These are phyloP conservation scores for Tauraco hartlaubi DNA, from an alignment of 2,797 vertebrate species.

Conservation along the genomic window DNA sequence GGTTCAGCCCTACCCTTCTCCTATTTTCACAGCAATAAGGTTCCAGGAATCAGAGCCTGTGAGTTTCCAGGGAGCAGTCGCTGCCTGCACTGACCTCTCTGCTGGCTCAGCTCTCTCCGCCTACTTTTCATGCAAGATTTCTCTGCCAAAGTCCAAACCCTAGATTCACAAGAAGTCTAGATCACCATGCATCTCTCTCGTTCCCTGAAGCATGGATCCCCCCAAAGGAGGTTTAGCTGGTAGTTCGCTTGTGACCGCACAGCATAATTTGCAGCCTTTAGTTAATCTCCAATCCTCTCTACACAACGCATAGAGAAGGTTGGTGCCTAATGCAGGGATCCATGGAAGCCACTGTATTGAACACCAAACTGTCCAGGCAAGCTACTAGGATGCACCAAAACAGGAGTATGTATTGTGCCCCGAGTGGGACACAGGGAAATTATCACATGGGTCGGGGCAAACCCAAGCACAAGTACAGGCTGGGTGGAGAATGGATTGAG, in stretches of 20 bases:
- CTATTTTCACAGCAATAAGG: background rate
- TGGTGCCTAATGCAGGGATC: background rate
- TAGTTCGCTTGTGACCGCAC: background rate
- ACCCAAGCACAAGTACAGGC: no score
- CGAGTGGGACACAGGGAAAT: background rate
- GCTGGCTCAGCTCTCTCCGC: background rate
- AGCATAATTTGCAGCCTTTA: background rate
- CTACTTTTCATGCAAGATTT: background rate
- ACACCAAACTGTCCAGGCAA: accelerated
- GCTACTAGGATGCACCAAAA: background rate
- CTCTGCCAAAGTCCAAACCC: background rate
- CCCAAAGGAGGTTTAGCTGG: background rate
- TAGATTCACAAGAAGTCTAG: background rate
- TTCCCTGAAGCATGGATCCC: background rate
- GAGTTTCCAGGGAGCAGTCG: background rate
- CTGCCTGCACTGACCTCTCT: background rate
- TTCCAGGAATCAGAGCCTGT: background rate
- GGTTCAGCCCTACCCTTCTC: background rate
- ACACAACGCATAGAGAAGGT: background rate
- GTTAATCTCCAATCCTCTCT: background rate
- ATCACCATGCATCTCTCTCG: background rate
- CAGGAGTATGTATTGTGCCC: background rate
- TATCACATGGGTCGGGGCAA: no score
- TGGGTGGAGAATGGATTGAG: no score
- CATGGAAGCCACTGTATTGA: background rate